Conservation (phyloP, 2,113 vertebrate genomes). For the Lonchura striata region DNA sequence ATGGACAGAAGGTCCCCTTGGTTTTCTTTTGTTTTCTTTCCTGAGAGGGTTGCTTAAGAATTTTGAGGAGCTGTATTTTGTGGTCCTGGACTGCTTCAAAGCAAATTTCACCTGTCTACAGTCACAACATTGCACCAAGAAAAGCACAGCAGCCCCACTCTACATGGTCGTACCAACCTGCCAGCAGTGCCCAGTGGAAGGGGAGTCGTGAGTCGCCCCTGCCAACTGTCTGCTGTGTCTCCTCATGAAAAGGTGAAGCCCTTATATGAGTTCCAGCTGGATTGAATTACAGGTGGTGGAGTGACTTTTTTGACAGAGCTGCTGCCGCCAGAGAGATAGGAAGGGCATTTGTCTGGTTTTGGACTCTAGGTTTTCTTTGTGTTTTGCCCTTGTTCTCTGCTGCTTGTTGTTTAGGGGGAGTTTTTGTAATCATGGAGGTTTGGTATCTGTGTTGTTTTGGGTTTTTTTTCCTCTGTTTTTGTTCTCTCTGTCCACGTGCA, state of each 20-base stretch:
- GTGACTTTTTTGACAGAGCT: not conserved
- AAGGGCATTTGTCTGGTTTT: not conserved
- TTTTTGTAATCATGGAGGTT: not conserved
- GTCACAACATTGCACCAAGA: fast-evolving
- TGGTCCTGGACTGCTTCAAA: not conserved
- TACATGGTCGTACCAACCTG: too few relatives aligned
- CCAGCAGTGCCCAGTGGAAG: not conserved
- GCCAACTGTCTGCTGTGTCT: not conserved
- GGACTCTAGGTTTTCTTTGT: not conserved
- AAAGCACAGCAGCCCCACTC: not conserved
- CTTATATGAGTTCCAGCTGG: too few relatives aligned
- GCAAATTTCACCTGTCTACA: not conserved
- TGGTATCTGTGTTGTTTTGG: not conserved
- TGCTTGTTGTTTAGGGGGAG: not conserved
- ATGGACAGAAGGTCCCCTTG: not conserved
- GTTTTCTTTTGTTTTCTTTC: not conserved
- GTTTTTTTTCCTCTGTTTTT: not conserved
- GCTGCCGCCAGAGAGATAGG: not conserved
- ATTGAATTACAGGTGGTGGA: not conserved
- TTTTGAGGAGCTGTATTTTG: not conserved
- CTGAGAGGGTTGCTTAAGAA: not conserved
- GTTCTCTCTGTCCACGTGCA: not conserved
- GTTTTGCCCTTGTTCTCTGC: not conserved
- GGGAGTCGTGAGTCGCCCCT: not conserved
- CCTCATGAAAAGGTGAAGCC: not conserved